These are phyloP conservation scores for Drosophila falleni DNA, from an alignment of 2,888 invertebrate species.

Conservation along the genomic window DNA sequence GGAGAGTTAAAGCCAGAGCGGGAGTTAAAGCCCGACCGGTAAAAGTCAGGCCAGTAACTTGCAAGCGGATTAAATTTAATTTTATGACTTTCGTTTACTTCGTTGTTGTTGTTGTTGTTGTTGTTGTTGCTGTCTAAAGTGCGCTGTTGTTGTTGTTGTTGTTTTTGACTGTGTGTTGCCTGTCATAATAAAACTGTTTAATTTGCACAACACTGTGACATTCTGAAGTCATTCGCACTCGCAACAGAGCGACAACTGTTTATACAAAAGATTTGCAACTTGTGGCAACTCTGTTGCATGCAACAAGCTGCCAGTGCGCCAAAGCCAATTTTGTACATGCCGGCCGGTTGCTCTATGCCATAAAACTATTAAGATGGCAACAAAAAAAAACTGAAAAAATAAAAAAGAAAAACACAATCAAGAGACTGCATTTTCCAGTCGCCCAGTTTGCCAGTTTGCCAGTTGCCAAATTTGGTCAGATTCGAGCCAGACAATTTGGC, in stretches of 20 bases:
- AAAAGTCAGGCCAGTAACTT: constrained; percentile 48
- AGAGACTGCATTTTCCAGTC: constrained; percentile 52
- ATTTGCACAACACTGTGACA: constrained; percentile 61
- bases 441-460: not conserved
- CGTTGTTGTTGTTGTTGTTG: constrained; percentile 45
- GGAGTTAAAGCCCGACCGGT: constrained; percentile 40
- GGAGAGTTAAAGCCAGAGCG: too few relatives aligned
- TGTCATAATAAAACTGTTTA: constrained; percentile 77
- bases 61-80: constrained; percentile 77
- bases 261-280: constrained; percentile 14
- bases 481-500: constrained; percentile 78
- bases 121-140: constrained; percentile 36
- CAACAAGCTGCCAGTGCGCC: constrained; percentile 44
- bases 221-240: constrained; percentile 46
- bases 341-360: constrained; percentile 66
- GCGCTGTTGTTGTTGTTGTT: constrained; percentile 55
- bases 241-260: constrained; percentile 12
- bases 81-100: constrained; percentile 68
- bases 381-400: too few relatives aligned
- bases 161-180: constrained; percentile 28
- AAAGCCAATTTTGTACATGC: constrained; percentile 59
- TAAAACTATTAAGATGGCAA: constrained; percentile 54
- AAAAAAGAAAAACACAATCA: constrained; percentile 13
- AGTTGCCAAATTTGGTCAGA: constrained; percentile 73
- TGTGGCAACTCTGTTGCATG: constrained; percentile 63